Evolutionary conservation across 2,113 vertebrate genomes (phyloP).

Genomic region (Perca schrenkii): DNA sequence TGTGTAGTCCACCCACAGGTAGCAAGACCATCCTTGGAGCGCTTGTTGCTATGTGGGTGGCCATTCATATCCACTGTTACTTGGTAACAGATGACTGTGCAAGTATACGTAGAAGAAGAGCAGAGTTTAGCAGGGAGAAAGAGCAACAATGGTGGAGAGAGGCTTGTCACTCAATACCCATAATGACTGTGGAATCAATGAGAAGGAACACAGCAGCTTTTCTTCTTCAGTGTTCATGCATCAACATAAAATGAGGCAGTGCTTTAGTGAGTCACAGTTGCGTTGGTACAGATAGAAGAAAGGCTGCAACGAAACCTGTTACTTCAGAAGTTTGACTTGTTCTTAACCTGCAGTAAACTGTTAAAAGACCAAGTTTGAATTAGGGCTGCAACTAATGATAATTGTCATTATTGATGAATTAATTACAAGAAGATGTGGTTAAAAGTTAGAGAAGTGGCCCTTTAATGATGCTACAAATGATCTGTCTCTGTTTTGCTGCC

Average conservation of each 20-base stretch:
- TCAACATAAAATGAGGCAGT: neutral
- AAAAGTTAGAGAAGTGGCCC: neutral
- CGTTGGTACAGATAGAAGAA: conserved; percentile 1
- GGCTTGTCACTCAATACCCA: conserved; percentile 36
- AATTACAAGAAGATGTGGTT: neutral
- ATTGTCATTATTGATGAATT: neutral
- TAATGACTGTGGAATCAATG: conserved; percentile 12
- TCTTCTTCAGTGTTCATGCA: neutral
- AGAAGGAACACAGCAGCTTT: neutral
- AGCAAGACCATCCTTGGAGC: conserved; percentile 37
- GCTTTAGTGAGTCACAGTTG: conserved; percentile 7
- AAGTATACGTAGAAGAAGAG: conserved; percentile 62
- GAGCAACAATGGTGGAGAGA: neutral
- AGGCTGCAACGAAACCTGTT: neutral
- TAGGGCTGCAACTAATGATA: neutral
- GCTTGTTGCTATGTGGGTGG: conserved; percentile 79
- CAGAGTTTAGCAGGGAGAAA: conserved; percentile 38
- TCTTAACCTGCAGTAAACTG: neutral
- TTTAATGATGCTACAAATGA: neutral
- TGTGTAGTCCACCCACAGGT: conserved; percentile 32
- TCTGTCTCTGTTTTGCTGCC: neutral
- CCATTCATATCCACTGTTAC: conserved; percentile 77
- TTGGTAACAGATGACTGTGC: conserved; percentile 80
- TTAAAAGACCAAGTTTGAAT: neutral
- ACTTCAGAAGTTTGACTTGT: neutral